Conservation (phyloP, 2,888 invertebrate species). For the Xanthorhoe designata region DNA sequence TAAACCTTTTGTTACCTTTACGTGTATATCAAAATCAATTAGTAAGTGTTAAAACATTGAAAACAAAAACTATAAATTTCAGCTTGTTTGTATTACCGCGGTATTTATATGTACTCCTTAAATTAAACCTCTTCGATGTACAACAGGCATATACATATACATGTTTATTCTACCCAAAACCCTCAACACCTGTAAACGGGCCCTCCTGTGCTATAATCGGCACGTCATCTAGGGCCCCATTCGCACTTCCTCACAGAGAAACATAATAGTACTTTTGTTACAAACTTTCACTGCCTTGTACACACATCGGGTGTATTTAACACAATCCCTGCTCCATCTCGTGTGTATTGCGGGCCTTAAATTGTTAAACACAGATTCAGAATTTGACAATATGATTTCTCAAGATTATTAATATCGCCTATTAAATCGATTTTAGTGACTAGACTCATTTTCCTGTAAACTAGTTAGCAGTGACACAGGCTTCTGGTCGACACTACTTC, state of each 20-base stretch:
- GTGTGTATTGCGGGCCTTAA: no score
- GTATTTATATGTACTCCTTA: background rate
- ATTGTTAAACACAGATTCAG: no score
- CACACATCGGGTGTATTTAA: no score
- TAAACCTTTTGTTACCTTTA: no score
- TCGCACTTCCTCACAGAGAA: constrained; percentile 4
- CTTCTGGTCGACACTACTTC: constrained; percentile 3
- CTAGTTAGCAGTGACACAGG: background rate
- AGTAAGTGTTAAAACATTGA: no score
- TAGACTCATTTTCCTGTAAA: constrained; percentile 6
- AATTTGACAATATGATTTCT: no score
- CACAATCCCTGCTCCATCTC: no score
- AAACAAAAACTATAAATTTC: no score
- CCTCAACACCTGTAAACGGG: constrained; percentile 4
- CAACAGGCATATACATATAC: background rate
- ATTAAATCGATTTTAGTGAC: background rate
- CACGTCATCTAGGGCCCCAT: constrained; percentile 19
- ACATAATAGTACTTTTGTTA: background rate
- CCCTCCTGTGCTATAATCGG: constrained; percentile 20
- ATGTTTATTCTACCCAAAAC: background rate
- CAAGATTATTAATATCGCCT: no score
- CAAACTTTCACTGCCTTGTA: background rate
- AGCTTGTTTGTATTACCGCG: no score
- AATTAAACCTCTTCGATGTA: background rate
- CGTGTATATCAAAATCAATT: no score